A percentile compares a stretch with the other conserved stretches of the same genome.
phyloP scores from a whole-genome alignment of 1,140 invertebrate species.

The Lineus longissimus region DNA sequence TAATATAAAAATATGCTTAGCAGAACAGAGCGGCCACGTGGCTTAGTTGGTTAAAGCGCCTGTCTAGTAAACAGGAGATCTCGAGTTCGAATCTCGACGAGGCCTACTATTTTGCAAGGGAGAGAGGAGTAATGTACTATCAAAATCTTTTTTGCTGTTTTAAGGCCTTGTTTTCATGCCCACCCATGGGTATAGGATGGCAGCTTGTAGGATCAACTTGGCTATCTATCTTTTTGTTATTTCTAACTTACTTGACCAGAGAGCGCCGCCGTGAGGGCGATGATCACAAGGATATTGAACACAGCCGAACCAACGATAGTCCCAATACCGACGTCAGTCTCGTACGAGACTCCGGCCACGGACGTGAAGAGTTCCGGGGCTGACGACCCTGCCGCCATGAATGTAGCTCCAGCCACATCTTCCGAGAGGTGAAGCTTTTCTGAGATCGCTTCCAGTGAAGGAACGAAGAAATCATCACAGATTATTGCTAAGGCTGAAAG shows the following conservation, averaged over 20 bases:
- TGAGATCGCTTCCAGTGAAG: conserved; percentile 34
- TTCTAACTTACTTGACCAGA: conserved; percentile 68
- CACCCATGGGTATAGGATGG: no score
- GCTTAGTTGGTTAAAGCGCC: no score
- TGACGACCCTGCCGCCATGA: conserved; percentile 71
- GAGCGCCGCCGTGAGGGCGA: conserved; percentile 71
- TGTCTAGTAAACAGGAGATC: no score
- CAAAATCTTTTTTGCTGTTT: no score
- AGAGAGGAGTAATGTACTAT: no score
- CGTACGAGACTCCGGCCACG: conserved; percentile 31
- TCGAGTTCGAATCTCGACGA: no score
- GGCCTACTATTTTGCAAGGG: no score
- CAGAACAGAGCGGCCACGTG: no score
- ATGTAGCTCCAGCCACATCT: conserved; percentile 51
- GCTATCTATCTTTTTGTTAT: no score
- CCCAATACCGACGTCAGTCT: conserved; percentile 45
- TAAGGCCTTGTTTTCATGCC: no score
- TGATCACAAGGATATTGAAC: conserved; percentile 82
- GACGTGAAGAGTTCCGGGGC: conserved; percentile 88
- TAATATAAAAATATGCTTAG: no score
- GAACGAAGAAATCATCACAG: conserved; percentile 48
- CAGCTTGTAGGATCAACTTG: no score
- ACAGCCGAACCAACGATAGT: conserved; percentile 81
- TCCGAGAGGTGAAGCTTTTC: conserved; percentile 11
- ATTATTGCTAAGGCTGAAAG: conserved; percentile 35